These are phyloP conservation scores for Papilio aristodemus DNA, from an alignment of 1,140 invertebrate species.

Conservation along the genomic window DNA sequence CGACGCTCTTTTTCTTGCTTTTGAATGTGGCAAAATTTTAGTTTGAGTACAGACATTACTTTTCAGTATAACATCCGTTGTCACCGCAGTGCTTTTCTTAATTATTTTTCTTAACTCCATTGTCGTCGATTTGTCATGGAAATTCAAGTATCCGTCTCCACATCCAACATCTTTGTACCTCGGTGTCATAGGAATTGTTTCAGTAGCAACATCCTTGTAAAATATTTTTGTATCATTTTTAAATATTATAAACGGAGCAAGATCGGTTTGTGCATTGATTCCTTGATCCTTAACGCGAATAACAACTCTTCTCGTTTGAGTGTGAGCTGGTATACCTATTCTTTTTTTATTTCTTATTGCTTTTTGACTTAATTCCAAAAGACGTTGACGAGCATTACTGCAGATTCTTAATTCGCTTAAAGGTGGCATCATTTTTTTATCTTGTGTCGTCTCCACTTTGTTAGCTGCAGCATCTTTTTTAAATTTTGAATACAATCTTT, in stretches of 20 bases:
- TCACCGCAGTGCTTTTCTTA: constrained; percentile 50
- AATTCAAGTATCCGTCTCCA: constrained; percentile 60
- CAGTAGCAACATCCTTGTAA: constrained; percentile 61
- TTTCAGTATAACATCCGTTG: constrained; percentile 55
- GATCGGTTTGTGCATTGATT: constrained; percentile 78
- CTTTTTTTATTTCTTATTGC: constrained; percentile 81
- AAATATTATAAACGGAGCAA: constrained; percentile 63
- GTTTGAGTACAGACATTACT: constrained; percentile 60
- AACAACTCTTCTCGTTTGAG: constrained; percentile 75
- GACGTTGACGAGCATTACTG: constrained; percentile 79
- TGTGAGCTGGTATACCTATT: constrained; percentile 74
- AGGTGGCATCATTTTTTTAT: constrained; percentile 69
- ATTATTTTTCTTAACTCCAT: constrained; percentile 53
- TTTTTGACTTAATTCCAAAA: constrained; percentile 81
- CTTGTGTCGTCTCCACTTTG: constrained; percentile 65
- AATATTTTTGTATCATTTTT: constrained; percentile 53
- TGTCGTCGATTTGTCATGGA: constrained; percentile 66
- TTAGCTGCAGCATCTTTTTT: constrained; percentile 80
- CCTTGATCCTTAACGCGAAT: constrained; percentile 81
- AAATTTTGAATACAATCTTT: constrained; percentile 83
- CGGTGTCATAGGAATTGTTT: constrained; percentile 66
- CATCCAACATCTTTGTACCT: constrained; percentile 71
- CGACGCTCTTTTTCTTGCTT: constrained; percentile 52
- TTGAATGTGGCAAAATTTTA: constrained; percentile 43
- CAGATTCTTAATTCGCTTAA: constrained; percentile 80